Conservation (phyloP, 2,113 vertebrate species). For the Hypomesus transpacificus region DNA sequence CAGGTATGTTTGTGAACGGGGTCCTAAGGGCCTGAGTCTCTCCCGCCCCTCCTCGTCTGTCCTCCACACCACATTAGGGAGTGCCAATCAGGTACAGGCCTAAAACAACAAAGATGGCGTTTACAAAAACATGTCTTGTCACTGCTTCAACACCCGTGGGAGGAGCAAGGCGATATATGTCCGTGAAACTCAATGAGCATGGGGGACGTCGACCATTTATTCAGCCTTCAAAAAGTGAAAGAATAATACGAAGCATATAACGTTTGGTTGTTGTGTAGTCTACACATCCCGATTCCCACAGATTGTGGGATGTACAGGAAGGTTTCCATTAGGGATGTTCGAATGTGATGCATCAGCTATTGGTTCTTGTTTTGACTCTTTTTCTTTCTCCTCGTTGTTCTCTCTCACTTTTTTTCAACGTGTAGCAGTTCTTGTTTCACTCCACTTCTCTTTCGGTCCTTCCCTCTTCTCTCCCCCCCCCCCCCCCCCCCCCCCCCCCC, state of each 20-base stretch:
- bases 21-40: slow-evolving; percentile 21
- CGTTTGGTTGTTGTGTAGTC: too few relatives aligned
- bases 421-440: neutral
- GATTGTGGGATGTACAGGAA: too few relatives aligned
- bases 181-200: neutral
- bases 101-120: slow-evolving; percentile 32
- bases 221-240: neutral
- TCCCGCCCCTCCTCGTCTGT: slow-evolving; percentile 14
- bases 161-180: neutral
- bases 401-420: neutral
- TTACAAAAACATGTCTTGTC: slow-evolving; percentile 22
- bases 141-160: neutral
- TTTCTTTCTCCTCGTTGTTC: neutral
- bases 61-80: slow-evolving; percentile 16
- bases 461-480: slow-evolving; percentile 2
- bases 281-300: too few relatives aligned
- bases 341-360: too few relatives aligned
- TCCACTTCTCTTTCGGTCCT: neutral
- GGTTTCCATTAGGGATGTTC: neutral
- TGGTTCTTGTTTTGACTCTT: slow-evolving; percentile 2
- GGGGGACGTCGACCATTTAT: slow-evolving; percentile 6
- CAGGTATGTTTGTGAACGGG: slow-evolving; percentile 43
- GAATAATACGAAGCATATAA: neutral
- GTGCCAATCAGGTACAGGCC: slow-evolving; percentile 20
- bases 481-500: slow-evolving; percentile 10